Base-by-base conservation (phyloP, 2,113 vertebrate genomes). In the Melanostigma gelatinosum region DNA sequence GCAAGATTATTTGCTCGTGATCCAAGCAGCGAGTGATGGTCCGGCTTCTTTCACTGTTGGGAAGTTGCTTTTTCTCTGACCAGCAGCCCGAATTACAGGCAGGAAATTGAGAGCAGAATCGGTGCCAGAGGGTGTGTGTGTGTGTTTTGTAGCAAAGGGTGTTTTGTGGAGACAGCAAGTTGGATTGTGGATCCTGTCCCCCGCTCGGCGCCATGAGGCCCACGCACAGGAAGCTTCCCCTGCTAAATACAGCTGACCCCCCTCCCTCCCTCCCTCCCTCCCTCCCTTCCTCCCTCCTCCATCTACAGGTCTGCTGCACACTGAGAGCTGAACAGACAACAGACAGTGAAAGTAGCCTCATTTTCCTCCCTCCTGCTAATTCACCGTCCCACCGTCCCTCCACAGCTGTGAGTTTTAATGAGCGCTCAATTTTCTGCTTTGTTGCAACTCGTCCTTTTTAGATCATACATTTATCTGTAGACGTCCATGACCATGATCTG, bases 71-170 rank as follows among this genome's bases (percentile, higher is more conserved):
- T 83, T 86, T 86, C 70, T 87, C 87, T 94, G 92, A 93, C 88
- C 87, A 72, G 80, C 83, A 85, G 88, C 91, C 91, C 85, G 89
- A 90, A 92, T 93, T 86, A 75, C 89, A 91, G 89, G 90, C 93
- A 94, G 94, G 93, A 95, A 94, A 94, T 93, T 92, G 86, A 93
- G 92, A 91, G 85, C 91, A 90, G 87, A 88, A 84, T 87, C 54
- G 11, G 77, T 90, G 93, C 93, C 92, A 92, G 92, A 91, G 92
- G 85, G 81, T 87, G 74, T 82, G 81, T 87, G 74, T 82, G 85
- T 89, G 88, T 90, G 83, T 88, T 84, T 79, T 85, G 81, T 66
- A 83, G 82, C 85, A 87, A 86, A 80, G 82, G 85, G 90, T 92
- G 91, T 92, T 89, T 88, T 92, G 89, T 89, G 89, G 86, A 91